Base-by-base conservation (phyloP, 2,888 invertebrate genomes). In the Protophormia terraenovae region DNA sequence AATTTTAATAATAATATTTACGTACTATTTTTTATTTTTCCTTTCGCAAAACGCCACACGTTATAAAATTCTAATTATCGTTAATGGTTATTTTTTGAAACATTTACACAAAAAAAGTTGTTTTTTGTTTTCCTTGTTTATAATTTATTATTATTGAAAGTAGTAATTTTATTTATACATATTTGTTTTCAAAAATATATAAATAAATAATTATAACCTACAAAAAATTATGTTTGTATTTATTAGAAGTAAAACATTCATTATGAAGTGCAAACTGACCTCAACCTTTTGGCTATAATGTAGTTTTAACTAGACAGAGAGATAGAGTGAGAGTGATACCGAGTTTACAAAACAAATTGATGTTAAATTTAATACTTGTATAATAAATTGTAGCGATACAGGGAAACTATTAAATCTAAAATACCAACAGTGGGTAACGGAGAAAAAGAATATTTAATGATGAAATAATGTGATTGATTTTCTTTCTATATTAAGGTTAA, bases 231-330 rank as follows among this genome's bases (percentile, higher is more conserved):
- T 32, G 7, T 73, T 29, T 50, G 1, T 47, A 38, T 75, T 75
- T 75, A 50, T 27, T 38, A 64, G 22, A 27, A 50, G 50, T 62
- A 35, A 64, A 64, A 50, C 50, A 64, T 50, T 62, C 62, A 50
- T 75, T 75, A 64, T 50, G 38, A 75, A 50, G 62, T 75, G 62
- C 32, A 73, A 62, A 62, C 62, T 62, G 19, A 78, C 47, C 50
- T 78, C 62, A 64, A 71, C 38, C 35, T 32, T 41, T 53, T 27
- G 38, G 1, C 58, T 8, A 10, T 16, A 32, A 12, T 8, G 16
- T 7, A 8, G n/a, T n/a, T n/a, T n/a, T n/a, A 32, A 62, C 6
- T 47, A 16, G 4, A n/a, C n/a, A n/a, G 6, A 29, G 29, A 6
- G 16, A 12, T 27, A 38, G 22, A 38, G 12, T 4, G 16, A 3